These are phyloP conservation scores for Ploceus nigricollis DNA, from an alignment of 2,113 vertebrate genomes.

Conservation along the genomic window DNA sequence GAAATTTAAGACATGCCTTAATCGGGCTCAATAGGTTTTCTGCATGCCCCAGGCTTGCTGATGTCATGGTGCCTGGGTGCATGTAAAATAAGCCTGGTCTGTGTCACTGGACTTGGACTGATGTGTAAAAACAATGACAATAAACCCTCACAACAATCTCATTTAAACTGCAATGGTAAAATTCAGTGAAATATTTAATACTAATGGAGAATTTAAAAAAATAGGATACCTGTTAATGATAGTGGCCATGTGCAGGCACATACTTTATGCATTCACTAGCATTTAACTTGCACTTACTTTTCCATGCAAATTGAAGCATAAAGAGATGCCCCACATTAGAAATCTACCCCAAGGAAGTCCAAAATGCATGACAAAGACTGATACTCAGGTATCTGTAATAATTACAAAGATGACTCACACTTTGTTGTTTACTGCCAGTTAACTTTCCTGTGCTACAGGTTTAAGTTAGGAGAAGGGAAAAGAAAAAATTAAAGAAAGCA, in stretches of 20 bases:
- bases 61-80: not conserved
- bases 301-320: not conserved
- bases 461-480: not conserved
- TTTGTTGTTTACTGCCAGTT: not conserved
- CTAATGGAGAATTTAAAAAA: not conserved
- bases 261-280: not conserved
- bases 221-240: not conserved
- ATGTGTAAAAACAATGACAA: not conserved
- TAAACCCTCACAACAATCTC: not conserved
- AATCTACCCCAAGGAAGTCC: not conserved
- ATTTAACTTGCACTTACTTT: not conserved
- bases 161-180: not conserved
- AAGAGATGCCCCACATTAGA: not conserved
- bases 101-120: not conserved
- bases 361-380: not conserved
- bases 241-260: no score
- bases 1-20: slow-evolving; percentile 46
- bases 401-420: not conserved
- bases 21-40: slow-evolving; percentile 27
- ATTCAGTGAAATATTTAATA: not conserved
- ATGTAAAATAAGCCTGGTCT: not conserved
- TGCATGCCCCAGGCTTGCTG: not conserved
- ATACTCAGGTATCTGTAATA: not conserved
- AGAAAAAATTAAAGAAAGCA: not conserved
- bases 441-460: not conserved